Conservation (phyloP, 2,113 vertebrate species). For the Raja brachyura region DNA sequence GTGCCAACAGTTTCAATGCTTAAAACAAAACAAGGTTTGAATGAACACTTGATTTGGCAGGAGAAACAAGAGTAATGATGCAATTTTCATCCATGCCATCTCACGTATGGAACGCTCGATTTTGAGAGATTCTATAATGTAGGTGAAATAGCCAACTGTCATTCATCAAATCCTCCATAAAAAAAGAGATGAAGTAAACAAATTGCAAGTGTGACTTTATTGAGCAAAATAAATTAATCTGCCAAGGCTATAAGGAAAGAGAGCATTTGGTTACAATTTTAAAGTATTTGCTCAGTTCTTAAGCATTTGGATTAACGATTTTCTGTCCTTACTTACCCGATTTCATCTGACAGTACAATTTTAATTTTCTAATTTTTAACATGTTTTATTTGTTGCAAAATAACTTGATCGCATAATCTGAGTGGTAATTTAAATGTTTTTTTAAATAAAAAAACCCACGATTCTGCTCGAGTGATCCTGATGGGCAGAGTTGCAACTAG, state of each 20-base stretch:
- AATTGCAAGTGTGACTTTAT: constrained; percentile 32
- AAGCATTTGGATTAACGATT: neutral
- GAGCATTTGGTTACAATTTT: neutral
- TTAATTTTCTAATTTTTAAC: neutral
- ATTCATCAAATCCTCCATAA: neutral
- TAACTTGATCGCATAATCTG: neutral
- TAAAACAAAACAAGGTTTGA: neutral
- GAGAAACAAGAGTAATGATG: constrained; percentile 11
- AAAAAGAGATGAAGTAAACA: constrained; percentile 18
- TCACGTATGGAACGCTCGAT: neutral
- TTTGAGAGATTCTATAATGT: constrained; percentile 18
- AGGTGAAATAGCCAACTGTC: neutral
- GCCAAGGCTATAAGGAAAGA: neutral
- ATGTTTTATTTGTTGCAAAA: neutral
- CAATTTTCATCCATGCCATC: constrained; percentile 18
- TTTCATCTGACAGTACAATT: neutral
- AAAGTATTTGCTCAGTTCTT: neutral
- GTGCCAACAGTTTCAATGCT: neutral
- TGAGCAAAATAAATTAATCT: constrained; percentile 24
- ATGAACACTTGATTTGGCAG: neutral
- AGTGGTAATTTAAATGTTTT: neutral
- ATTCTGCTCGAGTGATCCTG: neutral
- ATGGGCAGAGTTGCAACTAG: neutral
- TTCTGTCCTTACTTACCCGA: neutral
- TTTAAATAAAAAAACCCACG: neutral